These are phyloP conservation scores for Euzetes globulus DNA, from an alignment of 2,888 invertebrate species.

Conservation along the genomic window DNA sequence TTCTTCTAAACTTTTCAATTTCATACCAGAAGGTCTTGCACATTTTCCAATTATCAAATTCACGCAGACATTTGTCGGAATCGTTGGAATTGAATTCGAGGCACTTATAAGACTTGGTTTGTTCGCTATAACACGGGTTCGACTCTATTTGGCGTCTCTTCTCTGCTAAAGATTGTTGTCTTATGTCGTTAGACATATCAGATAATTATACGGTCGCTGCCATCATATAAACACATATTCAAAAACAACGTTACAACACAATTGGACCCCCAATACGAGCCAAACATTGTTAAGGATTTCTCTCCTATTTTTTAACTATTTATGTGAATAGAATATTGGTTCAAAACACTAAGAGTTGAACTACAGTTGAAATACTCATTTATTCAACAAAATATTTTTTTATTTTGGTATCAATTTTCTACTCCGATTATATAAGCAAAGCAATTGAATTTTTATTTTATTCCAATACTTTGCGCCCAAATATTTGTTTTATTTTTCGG, in stretches of 20 bases:
- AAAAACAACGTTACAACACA: no score
- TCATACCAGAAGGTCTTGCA: constrained; percentile 32
- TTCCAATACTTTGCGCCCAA: no score
- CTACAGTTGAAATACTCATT: no score
- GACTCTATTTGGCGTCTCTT: constrained; percentile 6
- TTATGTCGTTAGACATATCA: neutral
- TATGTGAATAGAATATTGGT: no score
- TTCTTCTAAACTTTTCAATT: neutral
- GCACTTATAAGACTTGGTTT: constrained; percentile 22
- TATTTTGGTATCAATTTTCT: no score
- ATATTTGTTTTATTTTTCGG: neutral
- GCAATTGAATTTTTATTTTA: no score
- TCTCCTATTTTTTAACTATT: no score
- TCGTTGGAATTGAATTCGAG: constrained; percentile 24
- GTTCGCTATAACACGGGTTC: constrained; percentile 33
- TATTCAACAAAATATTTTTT: no score
- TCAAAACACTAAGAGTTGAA: no score
- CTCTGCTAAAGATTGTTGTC: constrained; percentile 28
- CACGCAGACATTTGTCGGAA: constrained; percentile 20
- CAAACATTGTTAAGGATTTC: neutral
- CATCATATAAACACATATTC: neutral
- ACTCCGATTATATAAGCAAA: no score
- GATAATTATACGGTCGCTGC: neutral
- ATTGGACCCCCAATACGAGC: no score
- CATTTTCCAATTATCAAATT: constrained; percentile 28